Conservation (phyloP, 2,797 vertebrate species). For the Borostomias antarcticus region DNA sequence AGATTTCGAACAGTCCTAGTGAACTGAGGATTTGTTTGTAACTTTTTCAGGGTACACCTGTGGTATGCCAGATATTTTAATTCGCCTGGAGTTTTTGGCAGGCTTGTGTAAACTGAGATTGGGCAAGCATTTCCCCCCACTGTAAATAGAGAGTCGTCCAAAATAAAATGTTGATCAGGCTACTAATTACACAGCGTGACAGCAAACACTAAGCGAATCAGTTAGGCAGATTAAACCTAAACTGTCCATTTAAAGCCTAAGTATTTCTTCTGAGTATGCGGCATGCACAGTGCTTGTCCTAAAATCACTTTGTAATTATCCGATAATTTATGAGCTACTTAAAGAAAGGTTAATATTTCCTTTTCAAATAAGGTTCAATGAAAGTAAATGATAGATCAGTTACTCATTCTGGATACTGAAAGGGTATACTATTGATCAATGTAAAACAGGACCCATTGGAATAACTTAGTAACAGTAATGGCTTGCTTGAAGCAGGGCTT, state of each 20-base stretch:
- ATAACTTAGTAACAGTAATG: too few species aligned
- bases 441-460: too few species aligned
- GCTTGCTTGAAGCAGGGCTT: too few species aligned
- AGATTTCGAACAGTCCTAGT: too few species aligned
- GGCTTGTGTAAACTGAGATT: conserved; percentile 6
- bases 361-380: too few species aligned
- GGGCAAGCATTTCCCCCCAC: not conserved
- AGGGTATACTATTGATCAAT: too few species aligned
- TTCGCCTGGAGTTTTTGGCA: conserved; percentile 6
- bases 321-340: too few species aligned
- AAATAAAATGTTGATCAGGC: conserved; percentile 11
- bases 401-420: too few species aligned
- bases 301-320: too few species aligned
- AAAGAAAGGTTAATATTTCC: too few species aligned
- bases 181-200: conserved; percentile 7
- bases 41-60: not conserved
- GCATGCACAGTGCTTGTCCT: too few species aligned
- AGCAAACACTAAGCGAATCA: not conserved
- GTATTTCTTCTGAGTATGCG: not conserved
- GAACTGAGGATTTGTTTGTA: not conserved
- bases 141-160: conserved; percentile 6
- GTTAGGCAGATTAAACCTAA: not conserved
- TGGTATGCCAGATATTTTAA: not conserved
- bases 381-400: too few species aligned
- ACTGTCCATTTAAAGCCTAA: not conserved